Evolutionary conservation across 2,113 vertebrate genomes (phyloP), one percentile per base, ranked within the genome.

Genomic region (Numenius arquata): DNA sequence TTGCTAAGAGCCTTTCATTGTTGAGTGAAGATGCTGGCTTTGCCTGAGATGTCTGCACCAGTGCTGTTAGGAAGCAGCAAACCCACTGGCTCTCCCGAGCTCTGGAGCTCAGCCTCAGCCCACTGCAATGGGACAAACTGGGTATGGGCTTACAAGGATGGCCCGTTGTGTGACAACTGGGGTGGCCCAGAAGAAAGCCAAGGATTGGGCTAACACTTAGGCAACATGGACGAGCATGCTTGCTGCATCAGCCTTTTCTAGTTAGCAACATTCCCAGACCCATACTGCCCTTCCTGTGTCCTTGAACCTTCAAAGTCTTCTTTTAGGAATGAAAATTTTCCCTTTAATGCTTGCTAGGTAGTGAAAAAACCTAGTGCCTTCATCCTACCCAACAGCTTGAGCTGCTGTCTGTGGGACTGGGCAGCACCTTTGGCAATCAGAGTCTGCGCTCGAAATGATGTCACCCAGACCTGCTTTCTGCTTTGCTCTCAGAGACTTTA

Each of bases 111-210:
- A 34, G 61, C 7, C 18, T 9, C 50, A 87, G 21, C 4, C 20
- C 63, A n/a, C 67, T 84, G 50, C 40, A 65, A 19, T 8, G 34
- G 34, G 19, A 59, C 34, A 41, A 27, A 76, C 25, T 50, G n/a
- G 14, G 12, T 22, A 52, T 26, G 26, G n/a, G 14, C 43, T 83
- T 53, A n/a, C 27, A 29, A 59, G 48, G 66, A 59, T 20, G 30
- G 4, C 8, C 0, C 1, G 40, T 11, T 70, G 11, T 4, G 1
- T 59, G 56, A 18, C 45, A 38, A 23, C 12, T 52, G 15, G 29
- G 17, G 11, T 52, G 26, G 30, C 59, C 34, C 40, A 67, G 38
- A 89, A 67, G n/a, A 56, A 19, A 74, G 61, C 5, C 26, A 43
- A 48, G 11, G 29, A 14, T 5, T 40, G 43, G 48, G 26, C 36